Evolutionary conservation across 2,113 vertebrate species (phyloP).

Genomic region (Pagrus major): DNA sequence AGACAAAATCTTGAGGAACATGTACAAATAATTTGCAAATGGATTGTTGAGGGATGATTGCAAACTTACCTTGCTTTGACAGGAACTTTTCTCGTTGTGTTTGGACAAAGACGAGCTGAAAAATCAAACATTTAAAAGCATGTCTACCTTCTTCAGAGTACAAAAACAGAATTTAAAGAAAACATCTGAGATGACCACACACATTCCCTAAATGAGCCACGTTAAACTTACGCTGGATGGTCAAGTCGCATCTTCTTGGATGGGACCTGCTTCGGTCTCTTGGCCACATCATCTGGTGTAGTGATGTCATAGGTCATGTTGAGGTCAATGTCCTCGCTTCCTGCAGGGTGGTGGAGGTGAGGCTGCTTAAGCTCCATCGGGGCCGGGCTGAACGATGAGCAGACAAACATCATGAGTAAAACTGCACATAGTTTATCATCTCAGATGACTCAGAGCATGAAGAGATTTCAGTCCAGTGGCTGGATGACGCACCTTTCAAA

Average conservation of each 20-base stretch:
- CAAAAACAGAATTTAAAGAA: background rate
- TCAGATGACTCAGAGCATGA: accelerated
- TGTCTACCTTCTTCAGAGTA: background rate
- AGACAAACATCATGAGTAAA: background rate
- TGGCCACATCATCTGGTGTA: slow-evolving; percentile 86
- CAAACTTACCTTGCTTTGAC: slow-evolving; percentile 67
- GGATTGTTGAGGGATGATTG: background rate
- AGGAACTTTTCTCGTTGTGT: slow-evolving; percentile 56
- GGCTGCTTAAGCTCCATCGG: slow-evolving; percentile 88
- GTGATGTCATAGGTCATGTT: slow-evolving; percentile 88
- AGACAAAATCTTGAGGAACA: background rate
- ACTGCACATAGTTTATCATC: background rate
- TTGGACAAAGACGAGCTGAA: slow-evolving; percentile 60
- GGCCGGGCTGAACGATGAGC: slow-evolving; percentile 83
- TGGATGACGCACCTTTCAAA: slow-evolving; percentile 90
- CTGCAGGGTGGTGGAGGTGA: slow-evolving; percentile 81
- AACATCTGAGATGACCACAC: background rate
- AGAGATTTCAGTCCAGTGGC: background rate
- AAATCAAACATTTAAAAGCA: background rate
- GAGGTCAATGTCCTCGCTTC: slow-evolving; percentile 88
- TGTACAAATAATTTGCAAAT: background rate
- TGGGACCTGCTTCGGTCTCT: slow-evolving; percentile 59
- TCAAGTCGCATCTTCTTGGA: slow-evolving; percentile 90
- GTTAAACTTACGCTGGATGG: slow-evolving; percentile 84
- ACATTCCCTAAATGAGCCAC: background rate